A percentile compares a stretch with the other conserved stretches of the same genome.
Conservation (phyloP, 1,140 invertebrate genomes). For the Cyphomyrmex costatus region DNA sequence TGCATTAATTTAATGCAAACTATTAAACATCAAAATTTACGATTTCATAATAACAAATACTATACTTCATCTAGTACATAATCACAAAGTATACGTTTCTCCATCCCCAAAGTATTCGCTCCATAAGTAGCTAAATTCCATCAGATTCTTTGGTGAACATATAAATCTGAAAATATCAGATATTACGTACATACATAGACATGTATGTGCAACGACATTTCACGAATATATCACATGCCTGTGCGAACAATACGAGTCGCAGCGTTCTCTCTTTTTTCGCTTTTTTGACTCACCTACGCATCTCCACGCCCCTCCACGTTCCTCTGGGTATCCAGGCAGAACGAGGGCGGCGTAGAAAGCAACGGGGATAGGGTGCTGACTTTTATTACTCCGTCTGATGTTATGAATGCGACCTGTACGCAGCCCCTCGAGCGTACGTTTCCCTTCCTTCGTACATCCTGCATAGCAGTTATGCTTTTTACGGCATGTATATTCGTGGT, state of each 20-base stretch:
- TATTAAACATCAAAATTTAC: background rate
- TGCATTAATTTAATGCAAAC: slow-evolving; percentile 23
- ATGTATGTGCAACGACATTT: slow-evolving; percentile 38
- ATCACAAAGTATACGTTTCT: background rate
- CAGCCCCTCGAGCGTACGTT: slow-evolving; percentile 67
- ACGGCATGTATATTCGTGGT: slow-evolving; percentile 75
- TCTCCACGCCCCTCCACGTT: slow-evolving; percentile 54
- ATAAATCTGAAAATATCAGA: slow-evolving; percentile 50
- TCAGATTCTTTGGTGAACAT: slow-evolving; percentile 14
- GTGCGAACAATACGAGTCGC: slow-evolving; percentile 56
- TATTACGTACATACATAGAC: slow-evolving; percentile 31
- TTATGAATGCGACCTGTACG: slow-evolving; percentile 77
- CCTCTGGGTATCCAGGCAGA: slow-evolving; percentile 62
- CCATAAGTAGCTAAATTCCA: slow-evolving; percentile 12
- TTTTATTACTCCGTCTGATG: slow-evolving; percentile 79
- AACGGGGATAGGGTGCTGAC: slow-evolving; percentile 70
- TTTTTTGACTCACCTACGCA: slow-evolving; percentile 76
- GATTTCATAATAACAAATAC: background rate
- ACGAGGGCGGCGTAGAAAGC: slow-evolving; percentile 59
- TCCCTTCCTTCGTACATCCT: slow-evolving; percentile 43
- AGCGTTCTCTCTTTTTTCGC: slow-evolving; percentile 54
- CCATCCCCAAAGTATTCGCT: background rate
- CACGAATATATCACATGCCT: slow-evolving; percentile 49
- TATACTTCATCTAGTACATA: background rate
- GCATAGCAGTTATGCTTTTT: slow-evolving; percentile 75